Conservation (phyloP, 1,140 invertebrate genomes). For the Muscidifurax raptorellus region DNA sequence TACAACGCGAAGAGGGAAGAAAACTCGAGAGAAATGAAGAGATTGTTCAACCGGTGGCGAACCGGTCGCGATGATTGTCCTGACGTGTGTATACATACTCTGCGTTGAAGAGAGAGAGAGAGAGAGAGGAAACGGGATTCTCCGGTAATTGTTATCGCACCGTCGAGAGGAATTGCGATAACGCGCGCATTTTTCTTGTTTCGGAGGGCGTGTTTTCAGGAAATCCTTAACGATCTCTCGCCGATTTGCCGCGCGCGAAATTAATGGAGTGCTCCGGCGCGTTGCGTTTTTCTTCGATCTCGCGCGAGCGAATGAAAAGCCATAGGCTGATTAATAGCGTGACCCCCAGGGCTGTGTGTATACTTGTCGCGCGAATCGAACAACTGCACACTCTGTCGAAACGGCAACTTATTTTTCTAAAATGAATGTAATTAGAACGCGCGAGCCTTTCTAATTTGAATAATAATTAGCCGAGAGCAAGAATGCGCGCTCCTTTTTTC, state of each 20-base stretch:
- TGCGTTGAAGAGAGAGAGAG: neutral
- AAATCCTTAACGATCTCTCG: neutral
- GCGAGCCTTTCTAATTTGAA: neutral
- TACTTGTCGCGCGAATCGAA: neutral
- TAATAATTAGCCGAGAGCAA: neutral
- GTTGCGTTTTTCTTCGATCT: neutral
- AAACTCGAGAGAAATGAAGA: slow-evolving; percentile 19
- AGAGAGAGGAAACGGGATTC: slow-evolving; percentile 12
- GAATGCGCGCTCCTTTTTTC: neutral
- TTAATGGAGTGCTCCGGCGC: neutral
- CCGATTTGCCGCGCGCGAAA: neutral
- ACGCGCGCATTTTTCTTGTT: slow-evolving; percentile 2
- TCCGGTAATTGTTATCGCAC: slow-evolving; percentile 41
- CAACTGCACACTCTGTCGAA: neutral
- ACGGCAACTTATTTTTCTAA: neutral
- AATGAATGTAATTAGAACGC: neutral
- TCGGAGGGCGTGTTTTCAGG: neutral
- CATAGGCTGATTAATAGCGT: neutral
- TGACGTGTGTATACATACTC: neutral
- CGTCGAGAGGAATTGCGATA: neutral
- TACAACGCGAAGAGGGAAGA: neutral
- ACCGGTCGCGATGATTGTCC: slow-evolving; percentile 40
- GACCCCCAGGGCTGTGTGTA: too few relatives aligned
- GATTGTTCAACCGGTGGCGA: slow-evolving; percentile 22
- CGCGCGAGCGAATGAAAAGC: neutral